phyloP scores from a whole-genome alignment of 92 coral and sea anemone genomes.

The Phenganax stokvisi region DNA sequence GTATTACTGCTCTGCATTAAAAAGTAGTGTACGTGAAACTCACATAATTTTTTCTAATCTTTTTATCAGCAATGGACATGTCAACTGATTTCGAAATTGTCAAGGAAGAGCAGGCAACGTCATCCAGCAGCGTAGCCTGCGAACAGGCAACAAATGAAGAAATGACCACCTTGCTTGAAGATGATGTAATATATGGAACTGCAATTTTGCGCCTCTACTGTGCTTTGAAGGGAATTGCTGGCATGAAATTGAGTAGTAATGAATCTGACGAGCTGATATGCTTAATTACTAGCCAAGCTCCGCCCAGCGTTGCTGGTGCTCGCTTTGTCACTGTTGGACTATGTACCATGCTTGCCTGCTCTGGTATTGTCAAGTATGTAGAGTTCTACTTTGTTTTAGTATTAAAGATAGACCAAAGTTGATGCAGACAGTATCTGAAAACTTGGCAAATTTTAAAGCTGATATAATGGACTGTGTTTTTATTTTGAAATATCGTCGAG shows the following conservation, averaged over 20 bases:
- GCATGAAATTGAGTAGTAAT: slow-evolving; percentile 79
- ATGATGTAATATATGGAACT: slow-evolving; percentile 74
- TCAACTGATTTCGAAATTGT: slow-evolving; percentile 83
- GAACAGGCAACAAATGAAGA: background rate
- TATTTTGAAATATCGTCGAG: too few species aligned
- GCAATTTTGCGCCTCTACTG: slow-evolving; percentile 81
- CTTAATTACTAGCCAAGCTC: slow-evolving; percentile 83
- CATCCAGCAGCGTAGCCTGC: background rate
- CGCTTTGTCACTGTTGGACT: slow-evolving; percentile 84
- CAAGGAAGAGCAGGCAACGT: slow-evolving; percentile 55
- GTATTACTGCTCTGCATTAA: too few species aligned
- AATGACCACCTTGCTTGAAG: slow-evolving; percentile 60
- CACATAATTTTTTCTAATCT: background rate
- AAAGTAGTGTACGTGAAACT: background rate
- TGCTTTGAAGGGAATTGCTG: slow-evolving; percentile 82
- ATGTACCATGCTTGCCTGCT: slow-evolving; percentile 72
- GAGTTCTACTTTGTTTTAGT: background rate
- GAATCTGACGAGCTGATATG: slow-evolving; percentile 75
- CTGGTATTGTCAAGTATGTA: slow-evolving; percentile 46
- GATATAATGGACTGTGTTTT: too few species aligned
- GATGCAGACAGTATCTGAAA: too few species aligned
- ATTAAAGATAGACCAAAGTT: background rate
- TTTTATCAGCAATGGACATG: slow-evolving; percentile 75
- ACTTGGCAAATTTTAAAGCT: too few species aligned
- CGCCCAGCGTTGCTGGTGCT: slow-evolving; percentile 85